A percentile compares a stretch with the other conserved stretches of the same genome.
Evolutionary conservation across 53 echinoderm and acorn worm species (phyloP).

Genomic region (Luidia sarsii): DNA sequence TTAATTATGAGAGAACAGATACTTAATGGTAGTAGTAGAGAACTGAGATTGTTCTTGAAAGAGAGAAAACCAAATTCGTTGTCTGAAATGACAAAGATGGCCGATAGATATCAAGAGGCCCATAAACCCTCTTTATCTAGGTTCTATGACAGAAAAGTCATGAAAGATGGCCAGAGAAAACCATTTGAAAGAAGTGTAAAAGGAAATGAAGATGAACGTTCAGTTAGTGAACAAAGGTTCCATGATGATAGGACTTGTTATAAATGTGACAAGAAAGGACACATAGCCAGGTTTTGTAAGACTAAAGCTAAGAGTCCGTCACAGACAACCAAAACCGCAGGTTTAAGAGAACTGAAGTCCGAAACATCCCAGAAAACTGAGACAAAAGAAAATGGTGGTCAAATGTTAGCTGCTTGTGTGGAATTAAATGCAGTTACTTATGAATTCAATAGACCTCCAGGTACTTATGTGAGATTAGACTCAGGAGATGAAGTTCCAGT

Average conservation of each 20-base stretch:
- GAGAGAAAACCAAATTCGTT: slow-evolving; percentile 55
- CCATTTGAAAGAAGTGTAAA: too few species aligned
- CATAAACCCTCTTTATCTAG: too few species aligned
- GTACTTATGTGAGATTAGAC: too few species aligned
- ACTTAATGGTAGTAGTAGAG: background rate
- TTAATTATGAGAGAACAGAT: slow-evolving; percentile 41
- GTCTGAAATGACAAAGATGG: slow-evolving; percentile 24
- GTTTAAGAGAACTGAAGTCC: background rate
- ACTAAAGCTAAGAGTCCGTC: background rate
- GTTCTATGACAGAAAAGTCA: background rate
- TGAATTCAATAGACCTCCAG: background rate
- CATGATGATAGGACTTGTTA: slow-evolving; percentile 5
- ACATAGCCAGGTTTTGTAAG: slow-evolving; percentile 11
- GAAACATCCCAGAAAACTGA: background rate
- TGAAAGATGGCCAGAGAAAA: background rate
- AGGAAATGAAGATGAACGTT: too few species aligned
- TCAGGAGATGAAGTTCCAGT: too few species aligned
- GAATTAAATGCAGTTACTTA: background rate
- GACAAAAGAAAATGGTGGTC: background rate
- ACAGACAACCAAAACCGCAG: background rate
- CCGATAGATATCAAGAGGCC: slow-evolving; percentile 69
- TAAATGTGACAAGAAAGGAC: slow-evolving; percentile 16
- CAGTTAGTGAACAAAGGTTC: too few species aligned
- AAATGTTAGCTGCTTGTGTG: slow-evolving; percentile 8
- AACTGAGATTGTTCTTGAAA: slow-evolving; percentile 46